phyloP scores from a whole-genome alignment of 1,140 invertebrate species.

The Aporrectodea caliginosa region DNA sequence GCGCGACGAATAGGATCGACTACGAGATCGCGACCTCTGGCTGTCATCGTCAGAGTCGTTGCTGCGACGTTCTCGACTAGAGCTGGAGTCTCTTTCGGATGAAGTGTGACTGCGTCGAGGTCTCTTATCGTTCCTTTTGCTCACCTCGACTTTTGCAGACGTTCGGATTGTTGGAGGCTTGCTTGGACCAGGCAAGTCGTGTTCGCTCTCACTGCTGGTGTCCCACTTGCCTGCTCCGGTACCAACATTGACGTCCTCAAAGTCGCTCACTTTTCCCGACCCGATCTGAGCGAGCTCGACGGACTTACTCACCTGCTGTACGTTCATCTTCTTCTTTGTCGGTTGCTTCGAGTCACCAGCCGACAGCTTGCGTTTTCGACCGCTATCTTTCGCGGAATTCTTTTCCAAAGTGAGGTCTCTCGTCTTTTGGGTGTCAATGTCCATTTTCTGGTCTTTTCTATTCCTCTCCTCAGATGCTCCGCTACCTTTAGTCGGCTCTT shows the following conservation, averaged over 20 bases:
- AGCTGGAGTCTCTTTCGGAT: neutral
- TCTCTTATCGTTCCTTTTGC: neutral
- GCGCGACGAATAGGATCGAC: constrained; percentile 18
- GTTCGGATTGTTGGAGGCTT: neutral
- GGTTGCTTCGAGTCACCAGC: constrained; percentile 6
- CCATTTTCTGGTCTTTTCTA: no score
- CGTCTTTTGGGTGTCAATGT: no score
- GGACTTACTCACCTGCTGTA: neutral
- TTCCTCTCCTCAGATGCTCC: no score
- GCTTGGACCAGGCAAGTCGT: neutral
- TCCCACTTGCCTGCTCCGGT: constrained; percentile 26
- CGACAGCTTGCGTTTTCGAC: neutral
- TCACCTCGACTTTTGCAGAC: neutral
- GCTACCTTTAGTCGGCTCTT: no score
- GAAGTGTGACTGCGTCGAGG: neutral
- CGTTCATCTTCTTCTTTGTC: constrained; percentile 5
- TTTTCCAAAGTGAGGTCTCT: no score
- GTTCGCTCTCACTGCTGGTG: constrained; percentile 32
- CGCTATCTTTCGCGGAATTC: neutral
- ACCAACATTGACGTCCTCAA: constrained; percentile 17
- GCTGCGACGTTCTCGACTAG: constrained; percentile 17
- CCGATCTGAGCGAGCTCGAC: neutral
- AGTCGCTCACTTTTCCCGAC: constrained; percentile 8
- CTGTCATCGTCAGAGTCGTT: constrained; percentile 16
- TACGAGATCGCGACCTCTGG: constrained; percentile 5